Percentiles rank a stretch among this genome's conserved stretches.
phyloP scores from a whole-genome alignment of 2,113 vertebrate species.

The Plotosus lineatus region DNA sequence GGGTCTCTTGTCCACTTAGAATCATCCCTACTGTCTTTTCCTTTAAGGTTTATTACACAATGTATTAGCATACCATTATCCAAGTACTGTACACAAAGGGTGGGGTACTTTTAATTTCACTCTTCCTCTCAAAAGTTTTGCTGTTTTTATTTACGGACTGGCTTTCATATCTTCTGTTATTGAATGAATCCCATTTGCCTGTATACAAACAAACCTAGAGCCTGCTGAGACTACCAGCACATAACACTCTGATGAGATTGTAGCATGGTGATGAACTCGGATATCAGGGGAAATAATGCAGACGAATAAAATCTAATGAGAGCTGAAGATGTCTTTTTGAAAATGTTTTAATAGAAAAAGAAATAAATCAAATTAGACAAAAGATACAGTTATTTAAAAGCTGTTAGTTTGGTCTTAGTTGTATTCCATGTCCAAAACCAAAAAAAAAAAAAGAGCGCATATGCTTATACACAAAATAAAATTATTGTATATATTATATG shows the following conservation, averaged over 20 bases:
- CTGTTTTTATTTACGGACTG: constrained; percentile 25
- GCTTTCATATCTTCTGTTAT: constrained; percentile 29
- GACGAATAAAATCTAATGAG: constrained; percentile 42
- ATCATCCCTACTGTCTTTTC: neutral
- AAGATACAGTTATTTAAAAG: neutral
- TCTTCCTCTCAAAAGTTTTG: constrained; percentile 12
- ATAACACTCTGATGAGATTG: constrained; percentile 41
- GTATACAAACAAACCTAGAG: constrained; percentile 31
- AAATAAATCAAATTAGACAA: constrained; percentile 21
- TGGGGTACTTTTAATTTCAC: constrained; percentile 28
- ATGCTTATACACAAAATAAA: too few relatives aligned
- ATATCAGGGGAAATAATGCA: constrained; percentile 52
- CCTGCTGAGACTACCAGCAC: constrained; percentile 24
- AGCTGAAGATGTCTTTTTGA: constrained; percentile 8
- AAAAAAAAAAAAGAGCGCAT: too few relatives aligned
- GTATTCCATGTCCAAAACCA: neutral
- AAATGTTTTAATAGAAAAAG: constrained; percentile 45
- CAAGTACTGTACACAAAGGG: neutral
- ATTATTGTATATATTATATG: neutral
- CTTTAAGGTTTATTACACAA: neutral
- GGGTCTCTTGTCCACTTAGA: neutral
- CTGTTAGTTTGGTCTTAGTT: neutral
- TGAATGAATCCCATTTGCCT: constrained; percentile 33
- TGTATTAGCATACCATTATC: constrained; percentile 5
- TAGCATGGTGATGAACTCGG: constrained; percentile 34